A percentile compares a stretch with the other conserved stretches of the same genome.
Conservation (phyloP, 1,140 invertebrate species). For the Calycopis cecrops region DNA sequence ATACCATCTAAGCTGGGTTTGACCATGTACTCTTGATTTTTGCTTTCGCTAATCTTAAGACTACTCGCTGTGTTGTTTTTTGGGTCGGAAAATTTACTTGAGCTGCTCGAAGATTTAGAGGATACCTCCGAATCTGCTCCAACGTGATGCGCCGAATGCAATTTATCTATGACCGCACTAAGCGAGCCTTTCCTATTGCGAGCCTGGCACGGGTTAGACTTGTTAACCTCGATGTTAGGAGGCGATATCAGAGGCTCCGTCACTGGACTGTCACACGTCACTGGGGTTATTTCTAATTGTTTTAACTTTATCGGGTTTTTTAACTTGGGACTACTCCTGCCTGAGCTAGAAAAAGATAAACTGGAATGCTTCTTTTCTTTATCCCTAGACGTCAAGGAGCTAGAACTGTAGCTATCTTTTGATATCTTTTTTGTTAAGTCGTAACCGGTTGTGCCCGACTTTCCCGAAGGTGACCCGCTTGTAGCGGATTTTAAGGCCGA, state of each 20-base stretch:
- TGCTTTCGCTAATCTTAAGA: conserved; percentile 77
- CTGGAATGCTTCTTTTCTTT: conserved; percentile 79
- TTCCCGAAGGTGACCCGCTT: conserved; percentile 73
- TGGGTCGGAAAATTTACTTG: conserved; percentile 73
- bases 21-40: conserved; percentile 90
- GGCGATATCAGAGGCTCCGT: conserved; percentile 76
- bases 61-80: conserved; percentile 61
- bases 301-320: conserved; percentile 82
- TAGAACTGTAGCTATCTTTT: conserved; percentile 73
- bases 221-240: conserved; percentile 74
- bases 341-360: conserved; percentile 71
- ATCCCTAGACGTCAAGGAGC: conserved; percentile 72
- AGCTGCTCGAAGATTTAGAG: conserved; percentile 49
- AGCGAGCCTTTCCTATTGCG: conserved; percentile 85
- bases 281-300: conserved; percentile 77
- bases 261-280: conserved; percentile 57
- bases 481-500: conserved; percentile 88
- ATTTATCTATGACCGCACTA: conserved; percentile 90
- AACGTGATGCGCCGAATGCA: conserved; percentile 85
- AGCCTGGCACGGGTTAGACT: conserved; percentile 75
- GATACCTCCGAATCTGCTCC: conserved; percentile 63
- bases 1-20: conserved; percentile 90
- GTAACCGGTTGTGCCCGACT: conserved; percentile 63
- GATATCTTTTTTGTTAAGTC: conserved; percentile 70
- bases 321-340: conserved; percentile 79